Conservation (phyloP, 2,113 vertebrate species). For the Calyptomena viridis region DNA sequence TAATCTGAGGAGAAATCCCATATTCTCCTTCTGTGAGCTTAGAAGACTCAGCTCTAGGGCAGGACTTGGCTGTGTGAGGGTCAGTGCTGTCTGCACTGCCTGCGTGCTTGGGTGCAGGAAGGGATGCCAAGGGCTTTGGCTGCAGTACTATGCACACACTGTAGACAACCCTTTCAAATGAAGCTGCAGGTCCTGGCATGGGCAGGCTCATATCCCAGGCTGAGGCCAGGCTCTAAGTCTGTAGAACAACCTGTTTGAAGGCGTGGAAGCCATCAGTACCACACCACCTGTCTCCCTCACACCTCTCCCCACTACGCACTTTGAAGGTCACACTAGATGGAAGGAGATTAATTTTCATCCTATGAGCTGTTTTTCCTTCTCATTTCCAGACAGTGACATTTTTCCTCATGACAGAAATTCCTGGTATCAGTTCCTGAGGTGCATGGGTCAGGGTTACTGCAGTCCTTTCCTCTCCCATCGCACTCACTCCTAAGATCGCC, state of each 20-base stretch:
- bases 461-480: neutral
- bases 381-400: neutral
- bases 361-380: neutral
- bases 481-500: neutral
- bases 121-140: neutral
- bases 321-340: neutral
- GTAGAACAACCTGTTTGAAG: neutral
- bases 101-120: rapidly evolving
- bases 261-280: neutral
- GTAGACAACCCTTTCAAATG: neutral
- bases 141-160: neutral
- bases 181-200: neutral
- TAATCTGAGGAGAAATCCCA: neutral
- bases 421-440: neutral
- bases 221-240: neutral
- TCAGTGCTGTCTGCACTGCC: neutral
- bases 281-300: neutral
- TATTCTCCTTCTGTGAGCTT: neutral
- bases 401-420: neutral
- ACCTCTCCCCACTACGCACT: neutral
- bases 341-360: neutral
- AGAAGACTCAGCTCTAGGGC: neutral
- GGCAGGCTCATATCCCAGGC: neutral
- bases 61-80: neutral
- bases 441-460: neutral